A percentile compares a stretch with the other conserved stretches of the same genome.
Evolutionary conservation across 2,113 vertebrate species (phyloP).

Genomic region (Candoia aspera): DNA sequence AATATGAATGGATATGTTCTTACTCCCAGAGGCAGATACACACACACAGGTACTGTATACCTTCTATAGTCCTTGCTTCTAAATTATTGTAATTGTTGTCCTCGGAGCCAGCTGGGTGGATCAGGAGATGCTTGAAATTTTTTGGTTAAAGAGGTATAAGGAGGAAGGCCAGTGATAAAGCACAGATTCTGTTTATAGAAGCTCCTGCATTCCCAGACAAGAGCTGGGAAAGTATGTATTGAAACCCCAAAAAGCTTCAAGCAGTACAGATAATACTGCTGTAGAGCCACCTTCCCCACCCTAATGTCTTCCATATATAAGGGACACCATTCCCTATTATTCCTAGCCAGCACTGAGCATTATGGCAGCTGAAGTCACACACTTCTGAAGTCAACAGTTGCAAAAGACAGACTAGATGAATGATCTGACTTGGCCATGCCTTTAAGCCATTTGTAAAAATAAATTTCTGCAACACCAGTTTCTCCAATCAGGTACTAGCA

Average conservation of each 20-base stretch:
- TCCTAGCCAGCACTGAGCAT: background rate
- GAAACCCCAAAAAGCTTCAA: background rate
- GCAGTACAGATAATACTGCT: background rate
- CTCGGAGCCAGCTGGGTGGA: background rate
- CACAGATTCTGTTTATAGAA: background rate
- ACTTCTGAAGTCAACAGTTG: background rate
- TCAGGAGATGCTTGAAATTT: background rate
- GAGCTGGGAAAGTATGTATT: background rate
- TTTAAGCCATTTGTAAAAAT: background rate
- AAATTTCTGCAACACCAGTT: background rate
- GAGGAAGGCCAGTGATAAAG: background rate
- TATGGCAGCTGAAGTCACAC: background rate
- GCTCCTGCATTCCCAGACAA: background rate
- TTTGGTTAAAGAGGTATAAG: background rate
- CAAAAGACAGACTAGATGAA: background rate
- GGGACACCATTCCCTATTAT: background rate
- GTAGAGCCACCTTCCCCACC: background rate
- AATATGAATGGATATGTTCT: background rate
- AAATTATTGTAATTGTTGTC: background rate
- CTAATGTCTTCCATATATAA: background rate
- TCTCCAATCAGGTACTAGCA: background rate
- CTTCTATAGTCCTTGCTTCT: background rate
- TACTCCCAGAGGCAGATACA: background rate
- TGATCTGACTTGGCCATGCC: background rate
- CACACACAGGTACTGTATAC: background rate